Conservation (phyloP, 2,113 vertebrate species). For the Colinus virginianus region DNA sequence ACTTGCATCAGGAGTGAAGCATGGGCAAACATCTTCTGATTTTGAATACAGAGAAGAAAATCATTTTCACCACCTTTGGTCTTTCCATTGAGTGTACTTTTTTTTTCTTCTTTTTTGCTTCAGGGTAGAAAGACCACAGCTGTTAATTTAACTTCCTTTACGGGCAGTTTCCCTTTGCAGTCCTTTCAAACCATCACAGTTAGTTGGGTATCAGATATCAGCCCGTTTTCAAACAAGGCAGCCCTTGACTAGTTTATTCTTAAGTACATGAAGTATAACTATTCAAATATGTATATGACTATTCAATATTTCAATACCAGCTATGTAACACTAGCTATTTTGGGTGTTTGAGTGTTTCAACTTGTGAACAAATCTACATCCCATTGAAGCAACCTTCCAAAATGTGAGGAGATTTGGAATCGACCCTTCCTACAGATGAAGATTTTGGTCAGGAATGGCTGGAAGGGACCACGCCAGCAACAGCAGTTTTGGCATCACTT, state of each 20-base stretch:
- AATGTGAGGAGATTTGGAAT: background rate
- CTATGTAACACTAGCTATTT: background rate
- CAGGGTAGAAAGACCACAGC: background rate
- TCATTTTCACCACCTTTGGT: background rate
- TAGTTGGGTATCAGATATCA: background rate
- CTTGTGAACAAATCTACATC: background rate
- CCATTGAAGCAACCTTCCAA: background rate
- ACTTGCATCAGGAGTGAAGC: background rate
- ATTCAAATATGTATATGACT: background rate
- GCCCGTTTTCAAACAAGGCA: slow-evolving; percentile 7
- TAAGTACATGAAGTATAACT: background rate
- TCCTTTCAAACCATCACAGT: background rate
- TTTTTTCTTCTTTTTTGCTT: background rate
- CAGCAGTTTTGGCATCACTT: background rate
- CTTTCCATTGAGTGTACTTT: background rate
- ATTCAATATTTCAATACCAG: background rate
- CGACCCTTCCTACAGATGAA: background rate
- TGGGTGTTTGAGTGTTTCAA: background rate
- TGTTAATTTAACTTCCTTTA: slow-evolving; percentile 16
- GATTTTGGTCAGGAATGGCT: background rate
- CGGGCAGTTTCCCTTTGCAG: background rate
- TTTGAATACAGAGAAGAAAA: background rate
- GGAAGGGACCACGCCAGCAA: background rate
- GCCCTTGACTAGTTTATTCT: background rate
- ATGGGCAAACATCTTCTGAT: background rate